phyloP scores from a whole-genome alignment of 2,888 invertebrate genomes.

The Caenorhabditis sinica region DNA sequence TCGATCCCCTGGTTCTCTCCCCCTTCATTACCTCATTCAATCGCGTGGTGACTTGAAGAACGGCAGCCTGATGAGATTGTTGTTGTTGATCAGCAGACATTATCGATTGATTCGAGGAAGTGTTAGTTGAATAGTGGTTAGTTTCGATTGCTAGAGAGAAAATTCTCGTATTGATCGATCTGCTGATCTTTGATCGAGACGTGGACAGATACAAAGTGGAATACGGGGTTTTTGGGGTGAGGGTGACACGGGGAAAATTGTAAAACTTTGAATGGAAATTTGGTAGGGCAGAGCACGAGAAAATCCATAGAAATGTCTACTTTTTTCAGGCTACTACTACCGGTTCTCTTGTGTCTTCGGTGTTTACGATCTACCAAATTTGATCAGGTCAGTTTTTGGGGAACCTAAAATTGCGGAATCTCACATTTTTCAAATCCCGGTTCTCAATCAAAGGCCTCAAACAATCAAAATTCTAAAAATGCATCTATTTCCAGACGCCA shows the following conservation, averaged over 20 bases:
- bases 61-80: neutral
- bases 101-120: constrained; percentile 9
- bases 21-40: constrained; percentile 5
- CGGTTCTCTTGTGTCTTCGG: constrained; percentile 64
- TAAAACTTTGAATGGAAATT: neutral
- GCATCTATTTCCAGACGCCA: constrained; percentile 43
- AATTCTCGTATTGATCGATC: constrained; percentile 16
- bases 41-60: constrained; percentile 1
- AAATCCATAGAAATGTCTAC: neutral
- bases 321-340: constrained; percentile 64
- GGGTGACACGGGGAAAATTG: neutral
- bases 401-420: neutral
- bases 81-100: constrained; percentile 6
- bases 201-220: neutral
- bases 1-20: neutral
- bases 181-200: neutral
- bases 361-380: constrained; percentile 55
- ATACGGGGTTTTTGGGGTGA: neutral
- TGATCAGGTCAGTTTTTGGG: constrained; percentile 30
- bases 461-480: neutral
- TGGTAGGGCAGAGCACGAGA: too few species aligned
- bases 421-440: neutral
- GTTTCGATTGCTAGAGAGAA: neutral
- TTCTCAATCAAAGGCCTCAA: neutral
- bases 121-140: constrained; percentile 9